Evolutionary conservation across 2,888 invertebrate species (phyloP).

Genomic region (Agrotis puta): DNA sequence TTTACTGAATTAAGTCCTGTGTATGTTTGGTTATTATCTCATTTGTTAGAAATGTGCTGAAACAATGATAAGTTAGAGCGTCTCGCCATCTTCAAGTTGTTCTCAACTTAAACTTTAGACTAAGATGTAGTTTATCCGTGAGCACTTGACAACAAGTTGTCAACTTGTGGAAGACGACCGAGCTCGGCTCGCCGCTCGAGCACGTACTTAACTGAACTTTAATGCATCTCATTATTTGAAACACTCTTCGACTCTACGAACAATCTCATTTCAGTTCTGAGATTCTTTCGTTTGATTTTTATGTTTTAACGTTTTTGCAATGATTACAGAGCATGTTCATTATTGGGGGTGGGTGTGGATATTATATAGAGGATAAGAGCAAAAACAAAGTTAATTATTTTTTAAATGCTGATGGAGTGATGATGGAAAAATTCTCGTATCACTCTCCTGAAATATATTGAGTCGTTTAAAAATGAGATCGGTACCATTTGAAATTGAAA

Average conservation of each 20-base stretch:
- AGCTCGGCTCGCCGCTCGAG: background rate
- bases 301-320: background rate
- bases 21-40: constrained; percentile 1
- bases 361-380: too few relatives aligned
- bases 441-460: too few relatives aligned
- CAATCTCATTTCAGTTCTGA: too few relatives aligned
- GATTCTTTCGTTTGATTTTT: too few relatives aligned
- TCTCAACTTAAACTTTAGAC: background rate
- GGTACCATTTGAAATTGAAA: too few relatives aligned
- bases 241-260: constrained; percentile 9
- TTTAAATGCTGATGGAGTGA: too few relatives aligned
- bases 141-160: constrained; percentile 2
- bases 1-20: background rate
- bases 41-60: constrained; percentile 18
- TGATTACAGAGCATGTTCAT: too few relatives aligned
- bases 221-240: constrained; percentile 22
- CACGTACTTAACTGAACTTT: constrained; percentile 4
- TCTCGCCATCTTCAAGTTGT: background rate
- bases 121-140: background rate
- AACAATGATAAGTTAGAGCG: background rate
- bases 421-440: too few relatives aligned
- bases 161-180: background rate
- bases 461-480: too few relatives aligned
- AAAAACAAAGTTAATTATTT: too few relatives aligned
- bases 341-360: too few relatives aligned